Base-by-base conservation (phyloP, 2,888 invertebrate genomes). In the Elmis aenea region DNA sequence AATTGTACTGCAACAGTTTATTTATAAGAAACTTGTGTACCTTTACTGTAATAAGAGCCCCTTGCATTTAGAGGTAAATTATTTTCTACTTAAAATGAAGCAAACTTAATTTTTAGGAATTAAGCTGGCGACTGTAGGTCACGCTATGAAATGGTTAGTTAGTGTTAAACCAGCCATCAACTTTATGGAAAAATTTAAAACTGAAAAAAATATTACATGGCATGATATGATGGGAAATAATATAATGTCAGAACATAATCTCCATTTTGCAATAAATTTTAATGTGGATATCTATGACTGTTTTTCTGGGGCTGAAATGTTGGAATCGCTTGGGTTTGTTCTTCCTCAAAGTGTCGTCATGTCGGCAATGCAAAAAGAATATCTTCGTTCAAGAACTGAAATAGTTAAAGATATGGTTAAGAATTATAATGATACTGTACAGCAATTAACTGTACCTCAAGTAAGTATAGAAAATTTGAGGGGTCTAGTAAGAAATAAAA, bases 231-330 rank as follows among this genome's bases (percentile, higher is more conserved):
- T 84, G 26, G 81, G 79, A 0, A 75, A 76, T 37, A 74, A 76
- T 30, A 71, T 84, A 28, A 69, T 85, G 46, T 74, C 80, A 31
- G 86, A 88, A 52, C 76, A 77, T 45, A 73, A 75, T 5, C 63
- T 85, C 33, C 71, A 76, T 44, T 85, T 86, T 55, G 64, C 72
- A 25, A 67, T 85, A 0, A 82, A 86, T 59, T 81, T 87, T 50
- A 71, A 80, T 42, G 65, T 64, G 14, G 70, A 77, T 2, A 69
- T 88, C 14, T 85, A 85, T 51, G 75, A 79, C 35, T 67, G 79
- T 1, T 77, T 85, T 48, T 76, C 76, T 12, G 85, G 87, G 61
- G 82, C 84, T 1, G 83, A 85, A 61, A 67, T 85, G 2, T 73
- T 89, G 68, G 86, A 87, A 55, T 76, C 77, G 52, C 61, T 86